Base-by-base conservation (phyloP, 2,113 vertebrate species). In the Echinops telfairi region DNA sequence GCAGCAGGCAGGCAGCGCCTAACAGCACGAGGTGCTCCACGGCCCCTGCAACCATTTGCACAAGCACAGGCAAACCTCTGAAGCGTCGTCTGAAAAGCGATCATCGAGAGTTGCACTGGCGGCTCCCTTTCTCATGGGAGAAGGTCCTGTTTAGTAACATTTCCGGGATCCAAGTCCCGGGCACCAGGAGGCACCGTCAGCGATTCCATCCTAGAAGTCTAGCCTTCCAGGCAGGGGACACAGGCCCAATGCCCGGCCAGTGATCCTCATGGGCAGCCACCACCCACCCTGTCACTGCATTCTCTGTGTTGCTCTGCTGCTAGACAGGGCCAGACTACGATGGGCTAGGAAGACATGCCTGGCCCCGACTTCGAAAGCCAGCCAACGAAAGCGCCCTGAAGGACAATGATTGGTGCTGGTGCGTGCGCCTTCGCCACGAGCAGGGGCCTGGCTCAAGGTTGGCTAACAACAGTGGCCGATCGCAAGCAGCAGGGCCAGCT, bases 21-120 rank as follows among this genome's bases (percentile, higher is more conserved):
- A 66, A 83, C 36, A 5, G 1, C 15, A 0, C 0, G n/a, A 70
- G 62, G 66, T 19, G 12, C 62, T 36, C n/a, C 0, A 10, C 12
- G 43, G 71, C 81, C 3, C 0, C 66, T 9, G 64, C 57, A 36
- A 19, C 31, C n/a, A 31, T 36, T 47, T 14, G 60, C 58, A 31
- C n/a, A 36, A 82, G 47, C 85, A 80, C 83, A 71, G 78, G 81
- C 15, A 76, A 79, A 91, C 64, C 4, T 33, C 33, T 16, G 31
- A 94, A 77, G 75, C 31, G 22, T 0, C 57, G 20, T n/a, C 83
- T 73, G 40, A n/a, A 80, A 29, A 73, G 40, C 3, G 22, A 53
- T 25, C 84, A 16, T 2, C 20, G 12, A 43, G 25, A 82, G 83
- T 79, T 60, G 16, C 6, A 20, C 1, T 23, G 27, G 40, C 36